Conservation (phyloP, 2,797 vertebrate species). For the Callimico goeldii region DNA sequence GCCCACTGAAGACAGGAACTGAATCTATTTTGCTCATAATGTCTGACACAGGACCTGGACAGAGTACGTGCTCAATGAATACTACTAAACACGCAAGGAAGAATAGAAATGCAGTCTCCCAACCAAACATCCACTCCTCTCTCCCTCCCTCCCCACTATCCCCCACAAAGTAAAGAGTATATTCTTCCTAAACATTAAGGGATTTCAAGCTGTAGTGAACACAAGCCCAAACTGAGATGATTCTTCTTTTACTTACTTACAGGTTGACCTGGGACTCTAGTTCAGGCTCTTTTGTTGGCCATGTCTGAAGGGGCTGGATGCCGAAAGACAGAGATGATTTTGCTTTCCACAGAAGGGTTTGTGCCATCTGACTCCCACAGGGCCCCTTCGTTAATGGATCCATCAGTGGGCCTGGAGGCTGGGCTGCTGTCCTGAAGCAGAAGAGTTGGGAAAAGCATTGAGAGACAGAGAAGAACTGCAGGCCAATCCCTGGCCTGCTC, state of each 20-base stretch:
- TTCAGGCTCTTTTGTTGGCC: constrained; percentile 71
- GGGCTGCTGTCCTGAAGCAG: constrained; percentile 54
- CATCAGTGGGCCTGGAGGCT: constrained; percentile 68
- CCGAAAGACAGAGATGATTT: constrained; percentile 77
- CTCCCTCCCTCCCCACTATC: not conserved
- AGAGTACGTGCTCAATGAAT: not conserved
- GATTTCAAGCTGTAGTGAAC: not conserved
- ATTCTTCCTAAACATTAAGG: not conserved
- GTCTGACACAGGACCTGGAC: not conserved
- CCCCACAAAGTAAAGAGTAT: not conserved
- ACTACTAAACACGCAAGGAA: not conserved
- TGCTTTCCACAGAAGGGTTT: constrained; percentile 77
- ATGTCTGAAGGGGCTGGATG: constrained; percentile 75
- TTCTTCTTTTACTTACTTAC: constrained; percentile 78
- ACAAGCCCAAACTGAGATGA: not conserved
- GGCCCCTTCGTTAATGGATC: constrained; percentile 68
- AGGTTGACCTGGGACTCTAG: constrained; percentile 80
- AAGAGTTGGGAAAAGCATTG: constrained; percentile 38
- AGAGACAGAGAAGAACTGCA: not conserved
- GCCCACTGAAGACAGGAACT: not conserved
- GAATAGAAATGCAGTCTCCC: not conserved
- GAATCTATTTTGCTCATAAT: not conserved
- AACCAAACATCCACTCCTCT: not conserved
- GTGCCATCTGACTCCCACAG: constrained; percentile 72
- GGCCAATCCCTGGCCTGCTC: not conserved